Evolutionary conservation across 1,140 invertebrate genomes (phyloP).

Genomic region (Pseudomyrmex dendroicus): DNA sequence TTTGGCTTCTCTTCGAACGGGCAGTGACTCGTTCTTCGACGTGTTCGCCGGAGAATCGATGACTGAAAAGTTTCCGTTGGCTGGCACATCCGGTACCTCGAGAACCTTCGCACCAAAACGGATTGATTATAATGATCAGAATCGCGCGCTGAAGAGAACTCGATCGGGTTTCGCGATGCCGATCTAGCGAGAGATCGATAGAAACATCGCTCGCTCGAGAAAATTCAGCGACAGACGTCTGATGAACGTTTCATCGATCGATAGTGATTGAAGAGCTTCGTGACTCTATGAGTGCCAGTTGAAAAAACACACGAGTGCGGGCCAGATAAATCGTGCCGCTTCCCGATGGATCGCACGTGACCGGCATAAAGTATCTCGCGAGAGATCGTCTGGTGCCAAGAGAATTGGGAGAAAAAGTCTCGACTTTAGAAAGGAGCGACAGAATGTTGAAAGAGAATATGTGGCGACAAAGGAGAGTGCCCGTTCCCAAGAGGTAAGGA

Average conservation of each 20-base stretch:
- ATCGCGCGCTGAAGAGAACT: neutral
- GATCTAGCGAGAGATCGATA: conserved; percentile 26
- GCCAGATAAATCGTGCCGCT: neutral
- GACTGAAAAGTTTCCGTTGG: conserved; percentile 50
- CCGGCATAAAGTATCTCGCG: neutral
- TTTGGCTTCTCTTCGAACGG: neutral
- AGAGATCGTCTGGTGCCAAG: conserved; percentile 19
- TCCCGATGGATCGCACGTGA: conserved; percentile 43
- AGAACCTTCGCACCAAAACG: neutral
- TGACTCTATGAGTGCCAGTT: conserved; percentile 16
- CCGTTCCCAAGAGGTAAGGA: conserved; percentile 81
- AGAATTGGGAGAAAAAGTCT: conserved; percentile 1
- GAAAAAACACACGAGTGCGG: neutral
- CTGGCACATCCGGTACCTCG: neutral
- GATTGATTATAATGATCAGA: conserved; percentile 8
- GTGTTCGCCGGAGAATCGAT: neutral
- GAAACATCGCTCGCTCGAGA: conserved; percentile 22
- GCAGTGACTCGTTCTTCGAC: neutral
- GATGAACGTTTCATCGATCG: too few relatives aligned
- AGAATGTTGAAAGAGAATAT: conserved; percentile 70
- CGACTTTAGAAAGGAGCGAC: conserved; percentile 32
- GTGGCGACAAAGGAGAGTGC: conserved; percentile 80
- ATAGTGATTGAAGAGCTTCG: too few relatives aligned
- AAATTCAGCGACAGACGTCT: neutral
- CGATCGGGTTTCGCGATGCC: neutral